A percentile compares a stretch with the other conserved stretches of the same genome.
phyloP scores from a whole-genome alignment of 2,888 invertebrate genomes.

The Macrophya annulata region DNA sequence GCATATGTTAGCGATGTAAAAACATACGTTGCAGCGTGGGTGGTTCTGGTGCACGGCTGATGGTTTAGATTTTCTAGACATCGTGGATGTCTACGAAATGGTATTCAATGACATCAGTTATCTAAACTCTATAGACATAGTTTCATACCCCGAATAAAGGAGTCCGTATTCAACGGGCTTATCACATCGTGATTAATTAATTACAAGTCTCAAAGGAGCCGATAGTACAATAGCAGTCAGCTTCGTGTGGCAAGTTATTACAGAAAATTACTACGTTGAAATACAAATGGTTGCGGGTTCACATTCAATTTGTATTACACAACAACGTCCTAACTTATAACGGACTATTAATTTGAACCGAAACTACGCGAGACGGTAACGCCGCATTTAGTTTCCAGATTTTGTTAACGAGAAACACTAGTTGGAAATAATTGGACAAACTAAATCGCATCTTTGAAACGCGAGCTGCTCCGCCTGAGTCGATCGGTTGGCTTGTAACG shows the following conservation, averaged over 20 bases:
- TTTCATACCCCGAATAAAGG: background rate
- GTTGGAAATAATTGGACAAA: conserved; percentile 46
- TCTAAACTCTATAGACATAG: background rate
- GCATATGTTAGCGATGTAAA: conserved; percentile 51
- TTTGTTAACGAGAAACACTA: conserved; percentile 49
- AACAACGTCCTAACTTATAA: conserved; percentile 37
- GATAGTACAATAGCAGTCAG: conserved; percentile 27
- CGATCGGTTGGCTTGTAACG: conserved; percentile 35
- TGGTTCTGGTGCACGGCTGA: conserved; percentile 31
- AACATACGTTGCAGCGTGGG: conserved; percentile 48
- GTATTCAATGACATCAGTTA: conserved; percentile 14
- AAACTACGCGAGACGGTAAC: conserved; percentile 43
- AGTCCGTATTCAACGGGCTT: background rate
- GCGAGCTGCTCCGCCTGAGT: conserved; percentile 37
- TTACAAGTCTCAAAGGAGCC: conserved; percentile 30
- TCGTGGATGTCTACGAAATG: background rate
- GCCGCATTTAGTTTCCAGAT: conserved; percentile 36
- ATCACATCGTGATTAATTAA: conserved; percentile 46
- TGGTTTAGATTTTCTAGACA: conserved; percentile 1
- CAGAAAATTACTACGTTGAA: conserved; percentile 39
- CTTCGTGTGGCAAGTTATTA: conserved; percentile 11
- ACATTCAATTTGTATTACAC: conserved; percentile 32
- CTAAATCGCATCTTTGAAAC: conserved; percentile 50
- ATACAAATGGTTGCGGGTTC: conserved; percentile 44
- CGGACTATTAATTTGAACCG: conserved; percentile 39